Base-by-base conservation (phyloP, 2,888 invertebrate genomes). In the Drosophila subquinaria region DNA sequence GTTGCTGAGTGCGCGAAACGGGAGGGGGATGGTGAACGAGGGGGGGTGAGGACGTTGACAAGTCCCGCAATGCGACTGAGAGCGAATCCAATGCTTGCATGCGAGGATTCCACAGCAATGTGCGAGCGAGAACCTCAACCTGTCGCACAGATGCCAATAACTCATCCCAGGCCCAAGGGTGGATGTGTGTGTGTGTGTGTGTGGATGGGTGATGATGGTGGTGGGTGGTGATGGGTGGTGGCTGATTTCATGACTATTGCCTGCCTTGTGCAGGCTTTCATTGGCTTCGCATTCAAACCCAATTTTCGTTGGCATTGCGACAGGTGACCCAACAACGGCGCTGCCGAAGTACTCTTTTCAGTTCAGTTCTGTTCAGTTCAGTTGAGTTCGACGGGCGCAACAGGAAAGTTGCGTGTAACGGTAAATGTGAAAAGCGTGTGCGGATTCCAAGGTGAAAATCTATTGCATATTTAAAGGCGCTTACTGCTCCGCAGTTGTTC, bases 311-410 rank as follows among this genome's bases (percentile, higher is more conserved):
- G 73, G 69, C 79, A 87, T 85, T 90, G 87, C 84, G 89, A 89
- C 92, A 92, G 92, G 92, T 92, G 87, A 82, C 79, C 76, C 74
- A 83, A 75, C 72, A 64, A 70, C 50, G 50, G 15, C 38, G 38
- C 45, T 47, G 50, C 33, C 27, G 52, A 27, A 15, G 20, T 43
- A 45, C 56, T 56, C 56, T 23, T 27, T 38, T 45, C 60, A 43
- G 38, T 36, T 43, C 43, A 10, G 17, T 73, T 86, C 60, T 51
- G 38, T 36, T 43, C 43, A 10, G 17, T 73, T 86, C 86, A 91
- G 91, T 91, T 80, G 72, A 77, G 80, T 75, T 88, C 76, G 82
- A 85, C 81, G 87, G 80, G 73, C 74, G 80, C 81, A 75, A 76
- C 86, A 78, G 79, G 73, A 75, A 82, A 81, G 90, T 90, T 79